These are phyloP conservation scores for Neosilurus mollespiculum DNA, from an alignment of 2,797 vertebrate genomes.

Conservation along the genomic window DNA sequence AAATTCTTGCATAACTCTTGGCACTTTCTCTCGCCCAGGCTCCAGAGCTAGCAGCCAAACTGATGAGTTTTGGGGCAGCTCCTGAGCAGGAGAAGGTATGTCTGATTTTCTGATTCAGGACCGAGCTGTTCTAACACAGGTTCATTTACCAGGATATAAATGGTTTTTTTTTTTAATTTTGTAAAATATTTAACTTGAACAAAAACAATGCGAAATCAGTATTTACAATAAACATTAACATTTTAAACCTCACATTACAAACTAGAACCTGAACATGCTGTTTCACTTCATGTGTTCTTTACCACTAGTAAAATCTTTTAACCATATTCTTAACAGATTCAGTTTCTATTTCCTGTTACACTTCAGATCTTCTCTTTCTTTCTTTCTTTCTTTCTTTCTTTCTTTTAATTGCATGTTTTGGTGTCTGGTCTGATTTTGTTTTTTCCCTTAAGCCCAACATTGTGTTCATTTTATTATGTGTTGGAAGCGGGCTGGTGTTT, in stretches of 20 bases:
- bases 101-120: conserved; percentile 39
- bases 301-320: background rate
- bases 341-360: background rate
- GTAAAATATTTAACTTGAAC: conserved; percentile 1
- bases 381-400: conserved; percentile 2
- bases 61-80: conserved; percentile 72
- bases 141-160: background rate
- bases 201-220: background rate
- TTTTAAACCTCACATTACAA: background rate
- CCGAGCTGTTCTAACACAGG: conserved; percentile 18
- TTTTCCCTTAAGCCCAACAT: conserved; percentile 6
- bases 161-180: background rate
- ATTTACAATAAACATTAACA: background rate
- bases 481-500: conserved; percentile 18
- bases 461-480: conserved; percentile 30
- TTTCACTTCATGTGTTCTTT: background rate
- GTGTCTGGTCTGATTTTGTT: conserved; percentile 38
- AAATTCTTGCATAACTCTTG: conserved; percentile 66
- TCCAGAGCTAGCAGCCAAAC: conserved; percentile 76
- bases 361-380: background rate
- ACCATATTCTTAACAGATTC: background rate
- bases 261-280: background rate
- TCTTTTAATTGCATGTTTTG: conserved; percentile 21
- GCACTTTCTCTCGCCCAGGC: conserved; percentile 73
- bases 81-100: conserved; percentile 73